Evolutionary conservation across 1,140 invertebrate genomes (phyloP).

Genomic region (Caenorhabditis elegans): WBcel235 BX284603.4:4930001-4930500

Average conservation of each 20-base stretch:
- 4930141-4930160: neutral
- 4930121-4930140: slow-evolving; percentile 34
- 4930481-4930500: neutral
- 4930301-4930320: too few species aligned
- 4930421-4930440: neutral
- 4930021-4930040: too few species aligned
- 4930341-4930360: too few species aligned
- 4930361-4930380: too few species aligned
- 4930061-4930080: neutral
- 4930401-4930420: neutral
- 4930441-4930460: neutral
- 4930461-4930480: neutral
- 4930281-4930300: too few species aligned
- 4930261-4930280: too few species aligned
- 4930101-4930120: neutral
- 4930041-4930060: too few species aligned
- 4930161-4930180: slow-evolving; percentile 28
- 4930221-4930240: too few species aligned
- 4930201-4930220: neutral
- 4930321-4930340: neutral
- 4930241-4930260: too few species aligned
- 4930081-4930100: neutral
- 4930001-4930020: neutral
- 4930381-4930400: neutral
- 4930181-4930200: neutral